These are phyloP conservation scores for Fissipunctia ypsillon DNA, from an alignment of 2,888 invertebrate genomes.

Conservation along the genomic window DNA sequence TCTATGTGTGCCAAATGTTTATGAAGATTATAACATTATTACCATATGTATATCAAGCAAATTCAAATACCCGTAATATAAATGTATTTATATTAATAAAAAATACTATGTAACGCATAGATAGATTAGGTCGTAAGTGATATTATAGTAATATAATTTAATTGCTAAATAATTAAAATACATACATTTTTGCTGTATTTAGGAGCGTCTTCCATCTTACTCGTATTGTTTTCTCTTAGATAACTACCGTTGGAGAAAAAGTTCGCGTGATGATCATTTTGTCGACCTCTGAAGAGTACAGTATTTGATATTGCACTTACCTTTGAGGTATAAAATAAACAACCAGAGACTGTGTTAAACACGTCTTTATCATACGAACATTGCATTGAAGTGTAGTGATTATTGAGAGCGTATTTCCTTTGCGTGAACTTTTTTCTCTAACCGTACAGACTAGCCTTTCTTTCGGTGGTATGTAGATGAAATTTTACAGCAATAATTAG, in stretches of 20 bases:
- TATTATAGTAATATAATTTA: slow-evolving; percentile 83
- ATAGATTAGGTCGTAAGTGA: slow-evolving; percentile 87
- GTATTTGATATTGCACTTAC: slow-evolving; percentile 60
- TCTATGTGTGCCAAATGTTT: slow-evolving; percentile 86
- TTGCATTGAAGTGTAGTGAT: slow-evolving; percentile 54
- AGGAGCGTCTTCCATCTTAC: slow-evolving; percentile 90
- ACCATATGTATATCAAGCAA: slow-evolving; percentile 77
- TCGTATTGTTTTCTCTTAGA: slow-evolving; percentile 86
- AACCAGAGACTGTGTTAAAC: slow-evolving; percentile 69
- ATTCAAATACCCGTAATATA: slow-evolving; percentile 83
- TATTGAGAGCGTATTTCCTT: slow-evolving; percentile 41
- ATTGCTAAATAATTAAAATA: slow-evolving; percentile 85
- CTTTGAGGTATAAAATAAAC: slow-evolving; percentile 32
- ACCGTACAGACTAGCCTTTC: slow-evolving; percentile 83
- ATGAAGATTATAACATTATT: slow-evolving; percentile 73
- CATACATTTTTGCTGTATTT: slow-evolving; percentile 90
- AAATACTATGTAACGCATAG: slow-evolving; percentile 82
- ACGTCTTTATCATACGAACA: slow-evolving; percentile 50
- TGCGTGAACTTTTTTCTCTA: slow-evolving; percentile 67
- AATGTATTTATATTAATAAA: slow-evolving; percentile 82
- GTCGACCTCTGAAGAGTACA: slow-evolving; percentile 35
- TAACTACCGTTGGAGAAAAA: slow-evolving; percentile 75
- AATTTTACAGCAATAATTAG: slow-evolving; percentile 90
- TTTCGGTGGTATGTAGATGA: slow-evolving; percentile 88
- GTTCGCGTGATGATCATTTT: slow-evolving; percentile 54